phyloP scores from a whole-genome alignment of 1,140 invertebrate species.

The Pseudomyrmex concolor region DNA sequence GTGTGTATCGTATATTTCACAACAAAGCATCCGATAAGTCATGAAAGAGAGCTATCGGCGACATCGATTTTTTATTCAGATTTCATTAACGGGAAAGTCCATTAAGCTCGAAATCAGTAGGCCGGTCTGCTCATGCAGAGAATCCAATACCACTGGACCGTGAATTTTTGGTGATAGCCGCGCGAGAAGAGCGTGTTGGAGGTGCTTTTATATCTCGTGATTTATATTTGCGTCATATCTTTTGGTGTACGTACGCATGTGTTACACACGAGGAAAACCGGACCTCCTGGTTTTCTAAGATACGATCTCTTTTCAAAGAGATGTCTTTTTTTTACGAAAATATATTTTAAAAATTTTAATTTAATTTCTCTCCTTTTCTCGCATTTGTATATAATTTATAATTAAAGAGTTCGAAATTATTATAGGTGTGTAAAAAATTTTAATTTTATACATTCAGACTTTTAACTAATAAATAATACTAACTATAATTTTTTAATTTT shows the following conservation, averaged over 20 bases:
- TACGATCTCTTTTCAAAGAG: neutral
- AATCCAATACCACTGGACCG: conserved; percentile 33
- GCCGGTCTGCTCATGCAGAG: neutral
- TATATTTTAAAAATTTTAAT: too few relatives aligned
- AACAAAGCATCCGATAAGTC: neutral
- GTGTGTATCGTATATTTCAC: neutral
- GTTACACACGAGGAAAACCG: neutral
- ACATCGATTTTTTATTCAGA: neutral
- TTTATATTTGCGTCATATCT: conserved; percentile 25
- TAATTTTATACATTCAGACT: too few relatives aligned
- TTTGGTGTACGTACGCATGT: neutral
- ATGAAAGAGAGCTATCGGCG: neutral
- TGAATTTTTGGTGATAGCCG: conserved; percentile 36
- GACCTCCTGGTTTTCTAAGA: neutral
- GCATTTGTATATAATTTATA: too few relatives aligned
- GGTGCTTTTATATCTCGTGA: conserved; percentile 37
- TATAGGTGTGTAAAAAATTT: too few relatives aligned
- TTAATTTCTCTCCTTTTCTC: too few relatives aligned
- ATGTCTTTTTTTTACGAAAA: too few relatives aligned
- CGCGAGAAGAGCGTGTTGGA: conserved; percentile 1
- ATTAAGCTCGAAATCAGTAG: conserved; percentile 42
- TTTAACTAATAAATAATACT: too few relatives aligned
- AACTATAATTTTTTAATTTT: too few relatives aligned
- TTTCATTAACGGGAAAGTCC: neutral
- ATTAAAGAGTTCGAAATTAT: too few relatives aligned